Conservation (phyloP, 2,797 vertebrate genomes). For the Poecilia picta region DNA sequence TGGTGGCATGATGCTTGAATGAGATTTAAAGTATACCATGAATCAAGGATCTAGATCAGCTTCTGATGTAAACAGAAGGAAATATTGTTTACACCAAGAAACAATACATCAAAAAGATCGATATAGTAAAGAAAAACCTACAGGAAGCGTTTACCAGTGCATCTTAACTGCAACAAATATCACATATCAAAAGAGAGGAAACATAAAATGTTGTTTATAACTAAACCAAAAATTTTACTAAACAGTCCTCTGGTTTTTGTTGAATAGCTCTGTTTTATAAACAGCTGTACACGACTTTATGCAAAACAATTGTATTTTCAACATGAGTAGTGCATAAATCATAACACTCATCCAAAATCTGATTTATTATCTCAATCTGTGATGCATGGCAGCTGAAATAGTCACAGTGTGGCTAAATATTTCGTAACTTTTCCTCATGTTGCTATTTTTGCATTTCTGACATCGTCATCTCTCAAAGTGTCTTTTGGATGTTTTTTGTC, state of each 20-base stretch:
- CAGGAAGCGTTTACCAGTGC: neutral
- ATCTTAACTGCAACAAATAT: neutral
- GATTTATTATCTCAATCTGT: neutral
- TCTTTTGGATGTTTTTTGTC: neutral
- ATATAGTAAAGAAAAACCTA: constrained; percentile 12
- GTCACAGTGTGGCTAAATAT: neutral
- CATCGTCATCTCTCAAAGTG: neutral
- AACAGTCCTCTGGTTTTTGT: constrained; percentile 18
- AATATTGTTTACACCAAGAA: constrained; percentile 19
- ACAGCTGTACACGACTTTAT: constrained; percentile 13
- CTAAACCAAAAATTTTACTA: constrained; percentile 6
- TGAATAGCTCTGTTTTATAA: constrained; percentile 31
- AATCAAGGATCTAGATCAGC: neutral
- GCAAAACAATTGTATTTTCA: constrained; percentile 36
- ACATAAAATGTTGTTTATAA: constrained; percentile 15
- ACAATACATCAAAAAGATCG: neutral
- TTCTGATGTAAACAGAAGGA: constrained; percentile 12
- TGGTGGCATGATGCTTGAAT: constrained; percentile 61
- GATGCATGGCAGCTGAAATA: neutral
- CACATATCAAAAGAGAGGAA: constrained; percentile 3
- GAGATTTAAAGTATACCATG: constrained; percentile 51
- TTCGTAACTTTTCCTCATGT: neutral
- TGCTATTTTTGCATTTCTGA: neutral
- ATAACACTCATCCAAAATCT: constrained; percentile 8
- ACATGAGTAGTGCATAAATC: constrained; percentile 29